phyloP scores from a whole-genome alignment of 2,797 vertebrate species.

The Halcyon smyrnensis region DNA sequence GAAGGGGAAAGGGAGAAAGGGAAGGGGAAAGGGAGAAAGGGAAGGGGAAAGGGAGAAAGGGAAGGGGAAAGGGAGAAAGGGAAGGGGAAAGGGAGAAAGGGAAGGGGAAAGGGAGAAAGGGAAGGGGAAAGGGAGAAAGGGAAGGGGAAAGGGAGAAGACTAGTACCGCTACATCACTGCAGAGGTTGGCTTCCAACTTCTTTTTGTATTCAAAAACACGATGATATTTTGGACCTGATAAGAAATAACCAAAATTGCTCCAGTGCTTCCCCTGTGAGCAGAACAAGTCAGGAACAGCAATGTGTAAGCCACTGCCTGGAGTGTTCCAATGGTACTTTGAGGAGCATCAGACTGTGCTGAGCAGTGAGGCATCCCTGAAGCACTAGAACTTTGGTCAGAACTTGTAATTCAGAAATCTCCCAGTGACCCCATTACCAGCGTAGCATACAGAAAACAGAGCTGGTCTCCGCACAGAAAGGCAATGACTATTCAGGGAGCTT shows the following conservation, averaged over 20 bases:
- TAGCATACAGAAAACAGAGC: conserved; percentile 52
- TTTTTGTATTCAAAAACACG: neutral
- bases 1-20: too few species aligned
- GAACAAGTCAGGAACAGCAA: neutral
- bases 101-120: too few species aligned
- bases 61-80: too few species aligned
- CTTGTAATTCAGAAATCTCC: conserved; percentile 54
- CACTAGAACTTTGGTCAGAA: neutral
- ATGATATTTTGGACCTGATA: neutral
- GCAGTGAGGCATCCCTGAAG: conserved; percentile 35
- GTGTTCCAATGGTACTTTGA: neutral
- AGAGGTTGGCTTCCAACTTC: neutral
- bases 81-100: too few species aligned
- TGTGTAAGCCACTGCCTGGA: neutral
- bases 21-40: too few species aligned
- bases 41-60: too few species aligned
- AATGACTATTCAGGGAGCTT: conserved; percentile 56
- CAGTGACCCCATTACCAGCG: conserved; percentile 53
- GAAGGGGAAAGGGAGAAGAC: neutral
- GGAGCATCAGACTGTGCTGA: neutral
- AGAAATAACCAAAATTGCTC: neutral
- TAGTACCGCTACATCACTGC: neutral
- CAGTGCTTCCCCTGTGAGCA: neutral
- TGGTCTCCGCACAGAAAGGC: conserved; percentile 1
- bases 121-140: too few species aligned